phyloP scores from a whole-genome alignment of 2,797 vertebrate species.

The Danionella dracula region DNA sequence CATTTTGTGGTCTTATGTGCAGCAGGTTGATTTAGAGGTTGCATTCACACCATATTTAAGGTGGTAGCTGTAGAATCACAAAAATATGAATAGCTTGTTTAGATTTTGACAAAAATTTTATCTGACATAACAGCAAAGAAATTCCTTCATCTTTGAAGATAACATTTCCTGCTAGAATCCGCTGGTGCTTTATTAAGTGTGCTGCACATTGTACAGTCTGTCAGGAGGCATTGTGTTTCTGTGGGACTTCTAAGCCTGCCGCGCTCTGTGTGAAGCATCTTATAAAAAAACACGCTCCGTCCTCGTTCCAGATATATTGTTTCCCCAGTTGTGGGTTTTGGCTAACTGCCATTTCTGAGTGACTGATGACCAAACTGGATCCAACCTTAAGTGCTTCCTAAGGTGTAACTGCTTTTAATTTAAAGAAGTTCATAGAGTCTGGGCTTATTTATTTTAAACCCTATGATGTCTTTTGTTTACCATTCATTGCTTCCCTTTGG shows the following conservation, averaged over 20 bases:
- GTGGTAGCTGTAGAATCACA: neutral
- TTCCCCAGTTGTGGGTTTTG: constrained; percentile 59
- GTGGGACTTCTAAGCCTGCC: constrained; percentile 32
- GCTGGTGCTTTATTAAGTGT: constrained; percentile 12
- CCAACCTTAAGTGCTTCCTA: constrained; percentile 57
- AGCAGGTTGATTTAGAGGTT: too few relatives aligned
- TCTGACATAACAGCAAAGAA: neutral
- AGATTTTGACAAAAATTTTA: neutral
- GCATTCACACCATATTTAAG: too few relatives aligned
- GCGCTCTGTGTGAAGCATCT: constrained; percentile 47
- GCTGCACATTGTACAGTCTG: constrained; percentile 1
- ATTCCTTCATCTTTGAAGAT: neutral
- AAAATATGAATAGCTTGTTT: neutral
- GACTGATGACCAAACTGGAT: constrained; percentile 53
- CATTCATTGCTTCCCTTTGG: constrained; percentile 18
- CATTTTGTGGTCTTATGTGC: too few relatives aligned
- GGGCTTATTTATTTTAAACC: constrained; percentile 58
- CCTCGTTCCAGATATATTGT: constrained; percentile 51
- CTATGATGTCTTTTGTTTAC: constrained; percentile 49
- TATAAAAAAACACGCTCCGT: constrained; percentile 54
- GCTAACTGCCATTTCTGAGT: constrained; percentile 56
- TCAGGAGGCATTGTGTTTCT: constrained; percentile 2
- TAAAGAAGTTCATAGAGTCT: constrained; percentile 56
- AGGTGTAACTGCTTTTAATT: constrained; percentile 53
- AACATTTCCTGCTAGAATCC: neutral